Percentiles rank a stretch among this genome's conserved stretches.
phyloP scores from a whole-genome alignment of 2,888 invertebrate genomes.

The Thelaira solivaga region DNA sequence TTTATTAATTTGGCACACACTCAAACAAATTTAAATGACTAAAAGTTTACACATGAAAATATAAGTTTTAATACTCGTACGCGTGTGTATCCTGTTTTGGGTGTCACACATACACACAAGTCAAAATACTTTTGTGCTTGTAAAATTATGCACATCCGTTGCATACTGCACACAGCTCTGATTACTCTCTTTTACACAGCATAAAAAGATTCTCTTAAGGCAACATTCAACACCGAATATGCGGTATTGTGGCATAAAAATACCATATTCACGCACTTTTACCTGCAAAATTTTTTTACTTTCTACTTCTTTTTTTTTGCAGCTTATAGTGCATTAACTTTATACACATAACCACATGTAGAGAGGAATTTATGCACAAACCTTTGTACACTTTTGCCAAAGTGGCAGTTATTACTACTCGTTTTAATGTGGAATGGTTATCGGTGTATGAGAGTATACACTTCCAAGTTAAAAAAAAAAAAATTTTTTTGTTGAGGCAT shows the following conservation, averaged over 20 bases:
- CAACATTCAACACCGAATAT: slow-evolving; percentile 8
- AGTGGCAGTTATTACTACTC: slow-evolving; percentile 35
- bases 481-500: slow-evolving; percentile 33
- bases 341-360: not conserved
- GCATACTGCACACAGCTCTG: too few species aligned
- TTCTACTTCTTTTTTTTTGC: not conserved
- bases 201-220: slow-evolving; percentile 39
- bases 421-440: slow-evolving; percentile 14
- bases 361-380: not conserved
- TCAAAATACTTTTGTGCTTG: not conserved
- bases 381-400: not conserved
- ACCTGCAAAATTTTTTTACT: slow-evolving; percentile 8
- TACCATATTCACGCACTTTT: slow-evolving; percentile 45
- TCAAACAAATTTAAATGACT: slow-evolving; percentile 4
- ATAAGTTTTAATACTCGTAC: slow-evolving; percentile 48
- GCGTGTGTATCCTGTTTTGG: slow-evolving; percentile 3
- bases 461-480: slow-evolving; percentile 21
- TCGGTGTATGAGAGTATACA: not conserved
- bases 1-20: slow-evolving; percentile 33
- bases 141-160: not conserved
- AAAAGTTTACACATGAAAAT: slow-evolving; percentile 3
- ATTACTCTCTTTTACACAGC: not conserved
- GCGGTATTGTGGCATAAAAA: slow-evolving; percentile 53
- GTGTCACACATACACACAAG: not conserved
- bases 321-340: slow-evolving; percentile 24